A percentile compares a stretch with the other conserved stretches of the same genome.
phyloP scores from a whole-genome alignment of 1,140 invertebrate genomes.

The Hylaeus anthracinus region DNA sequence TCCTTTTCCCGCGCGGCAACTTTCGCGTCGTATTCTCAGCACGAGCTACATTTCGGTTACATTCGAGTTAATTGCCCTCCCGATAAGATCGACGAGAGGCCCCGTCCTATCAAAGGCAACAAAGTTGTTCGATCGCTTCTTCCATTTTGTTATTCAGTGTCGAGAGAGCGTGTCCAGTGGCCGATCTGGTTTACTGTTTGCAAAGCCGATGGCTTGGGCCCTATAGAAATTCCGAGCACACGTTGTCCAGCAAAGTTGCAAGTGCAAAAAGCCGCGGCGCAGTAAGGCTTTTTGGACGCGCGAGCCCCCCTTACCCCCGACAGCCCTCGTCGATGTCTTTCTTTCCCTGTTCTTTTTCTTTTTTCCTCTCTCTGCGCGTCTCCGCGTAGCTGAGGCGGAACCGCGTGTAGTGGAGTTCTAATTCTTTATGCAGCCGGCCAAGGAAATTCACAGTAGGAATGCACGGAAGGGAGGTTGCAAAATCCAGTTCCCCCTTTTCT shows the following conservation, averaged over 20 bases:
- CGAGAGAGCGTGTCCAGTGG: conserved; percentile 13
- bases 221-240: conserved; percentile 24
- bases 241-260: conserved; percentile 49
- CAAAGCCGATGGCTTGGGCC: conserved; percentile 47
- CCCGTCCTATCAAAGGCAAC: background rate
- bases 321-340: background rate
- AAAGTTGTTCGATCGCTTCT: conserved; percentile 9
- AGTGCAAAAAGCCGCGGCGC: conserved; percentile 50
- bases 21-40: background rate
- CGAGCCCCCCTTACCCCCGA: background rate
- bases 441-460: conserved; percentile 56
- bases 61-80: conserved; percentile 22
- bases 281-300: conserved; percentile 24
- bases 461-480: conserved; percentile 62
- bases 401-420: conserved; percentile 33
- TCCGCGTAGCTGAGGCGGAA: conserved; percentile 12
- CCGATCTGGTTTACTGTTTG: conserved; percentile 51
- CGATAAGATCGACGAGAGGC: background rate
- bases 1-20: background rate
- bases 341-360: background rate
- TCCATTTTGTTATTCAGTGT: conserved; percentile 28
- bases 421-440: conserved; percentile 56
- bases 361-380: background rate
- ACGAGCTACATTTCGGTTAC: background rate
- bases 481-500: conserved; percentile 63